These are phyloP conservation scores for Belgica antarctica DNA, from an alignment of 2,888 invertebrate genomes.

Conservation along the genomic window DNA sequence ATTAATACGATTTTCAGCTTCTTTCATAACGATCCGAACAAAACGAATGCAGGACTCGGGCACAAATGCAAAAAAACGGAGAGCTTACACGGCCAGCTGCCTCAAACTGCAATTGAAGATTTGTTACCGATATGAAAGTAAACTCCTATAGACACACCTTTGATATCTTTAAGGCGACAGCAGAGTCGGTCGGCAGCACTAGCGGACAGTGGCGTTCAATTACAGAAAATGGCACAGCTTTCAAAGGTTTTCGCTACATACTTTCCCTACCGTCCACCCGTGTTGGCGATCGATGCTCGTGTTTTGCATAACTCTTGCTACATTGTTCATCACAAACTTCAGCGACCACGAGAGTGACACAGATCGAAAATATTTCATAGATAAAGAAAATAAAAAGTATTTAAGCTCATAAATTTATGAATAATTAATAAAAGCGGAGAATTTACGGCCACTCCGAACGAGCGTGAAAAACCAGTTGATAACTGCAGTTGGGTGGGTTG, in stretches of 20 bases:
- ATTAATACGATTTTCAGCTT: conserved; percentile 34
- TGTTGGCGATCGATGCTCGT: not conserved
- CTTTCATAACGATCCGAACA: conserved; percentile 38
- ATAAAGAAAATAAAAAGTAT: conserved; percentile 35
- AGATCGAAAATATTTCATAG: no score
- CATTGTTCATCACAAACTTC: not conserved
- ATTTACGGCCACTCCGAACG: not conserved
- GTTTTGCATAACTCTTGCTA: conserved; percentile 24
- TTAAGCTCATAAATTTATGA: conserved; percentile 40
- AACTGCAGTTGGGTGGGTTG: conserved; percentile 8
- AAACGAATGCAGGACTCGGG: no score
- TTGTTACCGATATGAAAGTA: conserved; percentile 44
- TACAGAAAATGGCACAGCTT: conserved; percentile 24
- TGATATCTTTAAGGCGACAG: conserved; percentile 30
- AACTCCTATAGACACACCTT: conserved; percentile 44
- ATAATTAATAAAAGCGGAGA: conserved; percentile 36
- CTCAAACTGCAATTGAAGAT: conserved; percentile 44
- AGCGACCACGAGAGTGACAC: no score
- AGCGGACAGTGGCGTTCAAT: conserved; percentile 43
- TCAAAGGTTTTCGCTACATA: not conserved
- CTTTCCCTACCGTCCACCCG: not conserved
- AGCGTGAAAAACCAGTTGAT: conserved; percentile 20
- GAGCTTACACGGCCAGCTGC: conserved; percentile 42
- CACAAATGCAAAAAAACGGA: conserved; percentile 13
- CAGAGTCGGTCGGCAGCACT: not conserved